A percentile compares a stretch with the other conserved stretches of the same genome.
Conservation (phyloP, 2,797 vertebrate species). For the Cephalopachus bancanus region DNA sequence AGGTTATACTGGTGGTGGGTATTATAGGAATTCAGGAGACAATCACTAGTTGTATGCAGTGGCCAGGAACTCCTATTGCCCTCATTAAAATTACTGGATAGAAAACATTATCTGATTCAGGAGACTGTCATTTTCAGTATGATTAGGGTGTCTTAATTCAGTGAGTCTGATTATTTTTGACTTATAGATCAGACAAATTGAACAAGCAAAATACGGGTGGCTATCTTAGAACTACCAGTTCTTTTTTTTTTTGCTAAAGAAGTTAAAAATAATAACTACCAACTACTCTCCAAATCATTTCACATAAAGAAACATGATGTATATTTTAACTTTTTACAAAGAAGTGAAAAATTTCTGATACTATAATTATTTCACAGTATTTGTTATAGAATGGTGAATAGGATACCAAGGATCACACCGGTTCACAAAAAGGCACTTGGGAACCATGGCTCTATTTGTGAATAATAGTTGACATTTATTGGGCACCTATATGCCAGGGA, state of each 20-base stretch:
- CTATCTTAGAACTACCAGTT: not conserved
- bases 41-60: not conserved
- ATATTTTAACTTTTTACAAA: not conserved
- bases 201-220: not conserved
- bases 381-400: not conserved
- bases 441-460: not conserved
- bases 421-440: not conserved
- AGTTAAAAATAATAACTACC: slow-evolving; percentile 23
- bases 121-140: not conserved
- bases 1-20: not conserved
- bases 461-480: not conserved
- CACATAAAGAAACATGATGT: not conserved
- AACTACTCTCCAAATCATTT: not conserved
- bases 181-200: not conserved
- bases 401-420: not conserved
- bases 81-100: slow-evolving; percentile 17
- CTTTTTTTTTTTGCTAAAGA: slow-evolving; percentile 2
- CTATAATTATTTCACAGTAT: not conserved
- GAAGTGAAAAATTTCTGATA: not conserved
- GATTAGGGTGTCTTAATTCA: not conserved
- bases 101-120: not conserved
- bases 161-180: not conserved
- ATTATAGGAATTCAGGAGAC: not conserved
- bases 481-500: not conserved
- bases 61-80: not conserved